Base-by-base conservation (phyloP, 2,113 vertebrate genomes). In the Notothenia rossii region DNA sequence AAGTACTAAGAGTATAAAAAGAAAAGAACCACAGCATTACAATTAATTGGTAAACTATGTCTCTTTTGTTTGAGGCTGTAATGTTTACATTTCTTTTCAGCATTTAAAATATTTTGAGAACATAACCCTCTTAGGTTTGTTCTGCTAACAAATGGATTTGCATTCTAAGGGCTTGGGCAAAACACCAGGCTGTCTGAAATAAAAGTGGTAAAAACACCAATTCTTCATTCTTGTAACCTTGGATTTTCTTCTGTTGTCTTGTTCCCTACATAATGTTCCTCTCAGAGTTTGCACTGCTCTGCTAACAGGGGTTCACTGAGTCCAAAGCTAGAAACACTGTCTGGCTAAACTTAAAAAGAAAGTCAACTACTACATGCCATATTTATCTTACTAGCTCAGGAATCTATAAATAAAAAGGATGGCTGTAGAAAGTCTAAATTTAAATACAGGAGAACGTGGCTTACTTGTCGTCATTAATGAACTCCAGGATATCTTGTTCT, bases 401-500 rank as follows among this genome's bases (percentile, higher is more conserved):
- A 53, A 55, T 62, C 72, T 89, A 87, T 76, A 84, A 85, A 89
- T 86, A 85, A 48, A 54, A 62, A 36, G 61, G 59, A 71, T 45
- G 33, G 60, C 55, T 33, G 50, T 13, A 36, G 61, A 63, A 18
- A 58, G 33, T 53, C 60, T 91, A 85, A 75, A 83, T 87, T 73
- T 63, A 77, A 89, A 75, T 75, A 62, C 75, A 82, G 79, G 29
- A n/a, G 60, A 90, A 78, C 15, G 11, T 68, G 55, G 93, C 97
- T 97, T 93, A 99, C 98, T 97, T 99, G 94, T 97, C 97, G 85
- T 99, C 98, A 90, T 95, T 98, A 90, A 99, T 99, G 92, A 99
- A 99, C 89, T 99, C 98, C 96, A 99, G 96, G 90, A 99, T 99
- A 96, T 99, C 98, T 94, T 99, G 98, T 96, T 99, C 98, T 96